Evolutionary conservation across 2,888 invertebrate genomes (phyloP).

Genomic region (Matsumyia berberina): DNA sequence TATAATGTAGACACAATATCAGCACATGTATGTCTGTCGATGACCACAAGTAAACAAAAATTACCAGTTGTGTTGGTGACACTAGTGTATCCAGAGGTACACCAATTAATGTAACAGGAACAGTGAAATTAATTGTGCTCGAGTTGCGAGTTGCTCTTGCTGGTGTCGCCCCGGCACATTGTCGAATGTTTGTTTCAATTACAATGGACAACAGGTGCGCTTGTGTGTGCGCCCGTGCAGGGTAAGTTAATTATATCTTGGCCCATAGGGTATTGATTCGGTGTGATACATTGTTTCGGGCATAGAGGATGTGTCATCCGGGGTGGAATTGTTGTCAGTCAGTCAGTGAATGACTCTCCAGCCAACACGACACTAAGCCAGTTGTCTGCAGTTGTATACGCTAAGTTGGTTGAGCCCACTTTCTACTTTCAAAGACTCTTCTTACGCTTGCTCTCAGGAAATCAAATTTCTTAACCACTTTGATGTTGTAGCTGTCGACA

Average conservation of each 20-base stretch:
- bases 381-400: too few relatives aligned
- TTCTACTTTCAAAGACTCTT: too few relatives aligned
- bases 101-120: conserved; percentile 67
- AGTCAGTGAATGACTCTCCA: too few relatives aligned
- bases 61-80: conserved; percentile 66
- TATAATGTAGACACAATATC: conserved; percentile 56
- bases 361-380: too few relatives aligned
- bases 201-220: conserved; percentile 50
- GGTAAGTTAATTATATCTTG: conserved; percentile 45
- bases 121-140: conserved; percentile 64
- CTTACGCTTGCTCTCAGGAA: too few relatives aligned
- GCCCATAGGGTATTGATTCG: background rate
- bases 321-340: too few relatives aligned
- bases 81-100: conserved; percentile 53
- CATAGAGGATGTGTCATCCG: background rate
- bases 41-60: conserved; percentile 74
- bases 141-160: conserved; percentile 14
- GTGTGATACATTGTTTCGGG: background rate
- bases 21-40: conserved; percentile 55
- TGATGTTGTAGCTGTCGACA: too few relatives aligned
- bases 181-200: conserved; percentile 58
- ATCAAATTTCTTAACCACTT: too few relatives aligned
- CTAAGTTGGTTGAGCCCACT: too few relatives aligned
- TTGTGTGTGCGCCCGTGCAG: conserved; percentile 3
- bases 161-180: background rate